Conservation (phyloP, 2,113 vertebrate species). For the Colius striatus region DNA sequence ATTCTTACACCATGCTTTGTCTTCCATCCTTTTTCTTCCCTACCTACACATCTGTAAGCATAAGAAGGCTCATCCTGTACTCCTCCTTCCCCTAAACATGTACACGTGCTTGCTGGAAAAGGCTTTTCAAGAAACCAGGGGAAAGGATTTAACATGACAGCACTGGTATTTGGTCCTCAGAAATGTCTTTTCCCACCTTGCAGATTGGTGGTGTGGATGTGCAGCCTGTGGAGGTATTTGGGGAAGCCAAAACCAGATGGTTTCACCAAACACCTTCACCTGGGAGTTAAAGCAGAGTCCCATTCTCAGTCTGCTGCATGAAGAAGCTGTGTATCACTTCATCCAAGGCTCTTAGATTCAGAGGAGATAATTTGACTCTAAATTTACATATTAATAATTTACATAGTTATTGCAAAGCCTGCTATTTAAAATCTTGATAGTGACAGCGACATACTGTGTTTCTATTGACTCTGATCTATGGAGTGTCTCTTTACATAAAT, state of each 20-base stretch:
- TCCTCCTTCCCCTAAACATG: neutral
- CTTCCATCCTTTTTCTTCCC: neutral
- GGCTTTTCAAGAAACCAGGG: neutral
- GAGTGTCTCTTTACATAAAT: neutral
- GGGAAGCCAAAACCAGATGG: neutral
- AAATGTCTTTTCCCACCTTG: neutral
- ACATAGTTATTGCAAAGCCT: conserved; percentile 64
- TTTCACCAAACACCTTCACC: neutral
- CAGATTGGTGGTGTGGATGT: neutral
- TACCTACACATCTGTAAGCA: fast-evolving
- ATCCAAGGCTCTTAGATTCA: conserved; percentile 43
- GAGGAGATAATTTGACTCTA: conserved; percentile 50
- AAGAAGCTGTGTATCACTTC: neutral
- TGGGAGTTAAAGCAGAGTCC: neutral
- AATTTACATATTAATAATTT: conserved; percentile 72
- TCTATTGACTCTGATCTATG: conserved; percentile 52
- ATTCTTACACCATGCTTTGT: neutral
- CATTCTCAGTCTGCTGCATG: neutral
- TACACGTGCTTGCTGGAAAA: neutral
- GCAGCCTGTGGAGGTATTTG: neutral
- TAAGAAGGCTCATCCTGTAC: neutral
- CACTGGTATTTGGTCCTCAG: no score
- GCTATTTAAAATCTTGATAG: conserved; percentile 64
- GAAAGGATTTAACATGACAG: neutral
- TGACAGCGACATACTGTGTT: neutral